Evolutionary conservation across 2,113 vertebrate species (phyloP).

Genomic region (Procavia capensis): DNA sequence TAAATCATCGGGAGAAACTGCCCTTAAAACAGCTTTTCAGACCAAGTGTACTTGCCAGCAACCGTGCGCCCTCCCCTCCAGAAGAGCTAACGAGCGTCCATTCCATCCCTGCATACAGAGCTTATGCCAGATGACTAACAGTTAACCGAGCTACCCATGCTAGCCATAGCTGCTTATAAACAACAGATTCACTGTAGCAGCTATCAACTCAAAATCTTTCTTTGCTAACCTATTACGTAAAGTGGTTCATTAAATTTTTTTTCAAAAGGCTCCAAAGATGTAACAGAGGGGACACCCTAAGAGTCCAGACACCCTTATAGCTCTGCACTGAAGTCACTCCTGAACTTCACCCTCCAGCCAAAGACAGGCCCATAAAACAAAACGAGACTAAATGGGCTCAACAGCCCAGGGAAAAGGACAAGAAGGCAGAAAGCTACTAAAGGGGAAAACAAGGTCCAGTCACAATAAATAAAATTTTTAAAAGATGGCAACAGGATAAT

Average conservation of each 20-base stretch:
- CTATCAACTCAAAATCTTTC: not conserved
- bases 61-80: not conserved
- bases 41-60: not conserved
- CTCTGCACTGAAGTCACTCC: too few relatives aligned
- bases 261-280: not conserved
- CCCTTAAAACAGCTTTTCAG: not conserved
- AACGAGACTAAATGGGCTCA: too few relatives aligned
- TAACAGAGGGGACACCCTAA: not conserved
- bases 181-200: not conserved
- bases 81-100: not conserved
- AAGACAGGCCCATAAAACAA: too few relatives aligned
- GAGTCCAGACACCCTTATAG: not conserved
- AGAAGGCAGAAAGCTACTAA: too few relatives aligned
- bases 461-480: too few relatives aligned
- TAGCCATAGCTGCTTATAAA: not conserved
- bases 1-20: not conserved
- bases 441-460: too few relatives aligned
- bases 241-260: not conserved
- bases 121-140: not conserved
- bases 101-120: not conserved
- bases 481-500: not conserved
- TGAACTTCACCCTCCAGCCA: too few relatives aligned
- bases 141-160: not conserved
- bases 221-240: not conserved
- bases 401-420: too few relatives aligned